Percentiles rank a stretch among this genome's conserved stretches.
Evolutionary conservation across 2,888 invertebrate genomes (phyloP).

Genomic region (Xylocampa areola): DNA sequence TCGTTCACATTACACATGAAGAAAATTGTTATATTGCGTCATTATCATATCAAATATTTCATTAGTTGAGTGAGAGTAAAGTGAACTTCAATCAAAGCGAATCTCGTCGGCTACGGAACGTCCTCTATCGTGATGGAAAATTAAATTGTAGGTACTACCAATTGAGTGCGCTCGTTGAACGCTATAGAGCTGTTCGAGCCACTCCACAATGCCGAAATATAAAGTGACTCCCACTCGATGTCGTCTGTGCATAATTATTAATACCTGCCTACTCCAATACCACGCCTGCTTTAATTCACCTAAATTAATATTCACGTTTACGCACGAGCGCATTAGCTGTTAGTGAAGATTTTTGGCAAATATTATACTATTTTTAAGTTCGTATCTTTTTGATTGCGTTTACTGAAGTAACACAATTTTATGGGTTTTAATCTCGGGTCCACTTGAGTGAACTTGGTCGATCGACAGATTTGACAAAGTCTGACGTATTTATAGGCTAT

Average conservation of each 20-base stretch:
- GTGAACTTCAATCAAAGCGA: conserved; percentile 67
- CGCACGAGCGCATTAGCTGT: conserved; percentile 15
- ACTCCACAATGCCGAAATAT: conserved; percentile 58
- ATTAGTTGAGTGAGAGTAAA: conserved; percentile 37
- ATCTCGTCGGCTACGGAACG: conserved; percentile 57
- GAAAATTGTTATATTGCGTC: conserved; percentile 23
- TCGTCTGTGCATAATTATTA: conserved; percentile 53
- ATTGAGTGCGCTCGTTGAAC: conserved; percentile 63
- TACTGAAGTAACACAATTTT: conserved; percentile 45
- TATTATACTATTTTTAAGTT: conserved; percentile 18
- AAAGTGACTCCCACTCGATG: conserved; percentile 49
- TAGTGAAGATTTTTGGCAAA: conserved; percentile 10
- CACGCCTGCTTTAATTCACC: conserved; percentile 15
- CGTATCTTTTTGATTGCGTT: conserved; percentile 35
- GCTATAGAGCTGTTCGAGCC: conserved; percentile 56
- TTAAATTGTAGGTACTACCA: conserved; percentile 77
- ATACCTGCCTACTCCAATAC: conserved; percentile 30
- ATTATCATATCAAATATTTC: conserved; percentile 46
- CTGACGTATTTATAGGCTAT: conserved; percentile 70
- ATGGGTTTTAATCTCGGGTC: conserved; percentile 52
- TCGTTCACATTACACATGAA: conserved; percentile 17
- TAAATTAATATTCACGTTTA: conserved; percentile 29
- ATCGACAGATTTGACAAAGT: conserved; percentile 67
- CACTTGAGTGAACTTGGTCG: conserved; percentile 48
- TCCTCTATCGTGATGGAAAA: conserved; percentile 73